Conservation (phyloP, 2,888 invertebrate genomes). For the Exocentrus adspersus region DNA sequence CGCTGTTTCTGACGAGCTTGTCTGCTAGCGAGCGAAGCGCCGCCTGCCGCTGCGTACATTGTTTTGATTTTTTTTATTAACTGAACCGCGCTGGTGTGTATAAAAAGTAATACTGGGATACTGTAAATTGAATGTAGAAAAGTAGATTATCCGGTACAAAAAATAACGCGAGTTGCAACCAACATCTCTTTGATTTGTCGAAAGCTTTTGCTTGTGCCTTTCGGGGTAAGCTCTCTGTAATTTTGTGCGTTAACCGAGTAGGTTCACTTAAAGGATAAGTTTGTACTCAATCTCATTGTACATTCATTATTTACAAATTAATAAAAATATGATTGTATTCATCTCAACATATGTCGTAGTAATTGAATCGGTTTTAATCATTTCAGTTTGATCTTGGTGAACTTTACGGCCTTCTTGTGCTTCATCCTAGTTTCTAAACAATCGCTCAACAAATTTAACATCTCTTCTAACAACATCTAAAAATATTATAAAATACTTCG, state of each 20-base stretch:
- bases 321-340: constrained; percentile 45
- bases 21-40: constrained; percentile 86
- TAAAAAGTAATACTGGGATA: constrained; percentile 12
- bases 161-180: constrained; percentile 10
- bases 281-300: constrained; percentile 31
- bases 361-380: constrained; percentile 34
- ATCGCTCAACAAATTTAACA: constrained; percentile 47
- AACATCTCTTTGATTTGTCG: constrained; percentile 13
- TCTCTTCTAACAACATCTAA: constrained; percentile 48
- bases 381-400: constrained; percentile 52
- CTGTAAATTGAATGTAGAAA: constrained; percentile 17
- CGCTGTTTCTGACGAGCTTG: constrained; percentile 73
- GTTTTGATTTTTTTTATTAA: constrained; percentile 47
- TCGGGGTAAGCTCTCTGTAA: constrained; percentile 12
- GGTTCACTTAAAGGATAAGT: constrained; percentile 18
- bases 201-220: constrained; percentile 9
- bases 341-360: constrained; percentile 28
- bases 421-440: constrained; percentile 44
- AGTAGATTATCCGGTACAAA: constrained; percentile 28
- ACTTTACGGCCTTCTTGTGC: constrained; percentile 45
- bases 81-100: constrained; percentile 13
- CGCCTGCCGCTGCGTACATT: constrained; percentile 92
- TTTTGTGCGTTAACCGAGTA: constrained; percentile 25
- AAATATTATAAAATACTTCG: constrained; percentile 36
- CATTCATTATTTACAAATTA: constrained; percentile 32